phyloP scores from a whole-genome alignment of 2,113 vertebrate species.

The Callopanchax toddi region DNA sequence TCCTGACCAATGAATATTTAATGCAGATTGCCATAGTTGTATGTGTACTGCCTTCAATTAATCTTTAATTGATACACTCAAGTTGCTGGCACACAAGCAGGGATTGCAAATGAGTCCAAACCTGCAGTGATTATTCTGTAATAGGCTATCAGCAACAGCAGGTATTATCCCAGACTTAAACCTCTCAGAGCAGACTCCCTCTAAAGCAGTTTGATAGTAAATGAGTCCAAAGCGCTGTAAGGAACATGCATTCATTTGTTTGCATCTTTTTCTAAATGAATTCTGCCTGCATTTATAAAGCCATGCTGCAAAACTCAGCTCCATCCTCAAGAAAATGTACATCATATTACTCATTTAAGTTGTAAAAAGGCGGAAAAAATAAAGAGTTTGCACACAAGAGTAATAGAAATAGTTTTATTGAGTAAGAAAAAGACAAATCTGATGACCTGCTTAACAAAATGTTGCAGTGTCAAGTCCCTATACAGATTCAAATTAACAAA shows the following conservation, averaged over 20 bases:
- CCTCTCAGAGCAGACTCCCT: constrained; percentile 10
- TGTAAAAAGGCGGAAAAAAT: too few species aligned
- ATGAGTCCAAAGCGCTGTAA: constrained; percentile 10
- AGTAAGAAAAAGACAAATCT: too few species aligned
- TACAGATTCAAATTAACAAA: too few species aligned
- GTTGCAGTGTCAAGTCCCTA: too few species aligned
- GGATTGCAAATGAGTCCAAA: constrained; percentile 58
- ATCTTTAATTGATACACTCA: constrained; percentile 69
- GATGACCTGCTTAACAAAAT: too few species aligned
- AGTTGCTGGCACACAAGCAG: constrained; percentile 47
- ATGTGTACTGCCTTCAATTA: constrained; percentile 51
- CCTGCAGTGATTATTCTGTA: constrained; percentile 45
- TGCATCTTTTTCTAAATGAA: neutral
- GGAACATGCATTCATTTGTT: neutral
- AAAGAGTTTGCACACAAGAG: too few species aligned
- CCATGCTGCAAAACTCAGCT: too few species aligned
- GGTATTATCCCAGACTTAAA: constrained; percentile 24
- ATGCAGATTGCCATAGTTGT: constrained; percentile 54
- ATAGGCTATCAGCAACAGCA: constrained; percentile 38
- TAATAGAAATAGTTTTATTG: too few species aligned
- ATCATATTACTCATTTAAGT: too few species aligned
- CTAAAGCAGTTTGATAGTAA: constrained; percentile 19
- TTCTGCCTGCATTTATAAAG: too few species aligned
- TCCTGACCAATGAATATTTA: constrained; percentile 69
- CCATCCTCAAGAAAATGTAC: too few species aligned